Evolutionary conservation across 2,113 vertebrate genomes (phyloP).

Genomic region (Shinisaurus crocodilurus): DNA sequence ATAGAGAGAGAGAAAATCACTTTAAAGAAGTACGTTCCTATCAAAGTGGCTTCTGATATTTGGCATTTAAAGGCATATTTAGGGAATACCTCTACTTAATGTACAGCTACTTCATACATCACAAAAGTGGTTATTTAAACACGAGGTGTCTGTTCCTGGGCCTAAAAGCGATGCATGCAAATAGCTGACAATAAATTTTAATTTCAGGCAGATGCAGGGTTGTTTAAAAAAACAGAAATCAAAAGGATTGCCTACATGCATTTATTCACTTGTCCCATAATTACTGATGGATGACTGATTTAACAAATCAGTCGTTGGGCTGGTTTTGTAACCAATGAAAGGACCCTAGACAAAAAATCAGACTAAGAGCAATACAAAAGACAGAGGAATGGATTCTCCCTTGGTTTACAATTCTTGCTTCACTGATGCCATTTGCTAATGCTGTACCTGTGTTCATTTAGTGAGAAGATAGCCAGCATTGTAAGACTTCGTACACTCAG

Average conservation of each 20-base stretch:
- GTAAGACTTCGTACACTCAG: not conserved
- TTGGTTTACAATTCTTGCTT: not conserved
- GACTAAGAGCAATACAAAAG: not conserved
- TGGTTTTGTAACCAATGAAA: not conserved
- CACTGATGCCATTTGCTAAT: not conserved
- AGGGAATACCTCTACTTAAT: conserved; percentile 36
- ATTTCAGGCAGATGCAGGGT: not conserved
- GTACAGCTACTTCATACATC: not conserved
- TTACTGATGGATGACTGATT: not conserved
- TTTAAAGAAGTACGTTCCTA: conserved; percentile 1
- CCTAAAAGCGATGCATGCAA: not conserved
- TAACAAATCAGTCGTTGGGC: not conserved
- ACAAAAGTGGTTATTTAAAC: not conserved
- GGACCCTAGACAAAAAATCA: not conserved
- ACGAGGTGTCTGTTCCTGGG: not conserved
- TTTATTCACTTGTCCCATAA: not conserved
- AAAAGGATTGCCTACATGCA: not conserved
- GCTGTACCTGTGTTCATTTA: not conserved
- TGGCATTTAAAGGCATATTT: not conserved
- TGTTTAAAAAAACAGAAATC: not conserved
- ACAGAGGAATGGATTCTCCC: not conserved
- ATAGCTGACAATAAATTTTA: not conserved
- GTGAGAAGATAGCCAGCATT: not conserved
- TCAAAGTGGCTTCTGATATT: not conserved
- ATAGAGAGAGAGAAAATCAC: conserved; percentile 10